Evolutionary conservation across 2,888 invertebrate genomes (phyloP).

Genomic region (Folsomia candida): DNA sequence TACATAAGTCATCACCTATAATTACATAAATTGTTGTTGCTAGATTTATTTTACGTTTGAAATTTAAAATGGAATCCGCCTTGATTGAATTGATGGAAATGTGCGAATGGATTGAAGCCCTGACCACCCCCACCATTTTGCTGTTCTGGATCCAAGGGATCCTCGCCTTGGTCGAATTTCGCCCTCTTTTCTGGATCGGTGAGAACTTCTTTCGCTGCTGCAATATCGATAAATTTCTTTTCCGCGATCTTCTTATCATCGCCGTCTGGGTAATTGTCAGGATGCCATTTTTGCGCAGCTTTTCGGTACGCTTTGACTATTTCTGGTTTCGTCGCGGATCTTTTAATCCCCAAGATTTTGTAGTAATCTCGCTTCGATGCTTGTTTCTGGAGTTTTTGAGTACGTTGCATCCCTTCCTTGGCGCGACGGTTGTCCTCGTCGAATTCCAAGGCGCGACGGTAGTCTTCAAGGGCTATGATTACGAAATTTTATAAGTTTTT

Average conservation of each 20-base stretch:
- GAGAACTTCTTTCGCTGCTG: constrained; percentile 94
- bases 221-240: constrained; percentile 97
- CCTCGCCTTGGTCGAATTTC: constrained; percentile 90
- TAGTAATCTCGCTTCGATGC: constrained; percentile 94
- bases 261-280: constrained; percentile 78
- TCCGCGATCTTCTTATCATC: constrained; percentile 92
- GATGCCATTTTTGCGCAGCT: constrained; percentile 98
- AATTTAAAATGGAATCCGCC: constrained; percentile 96
- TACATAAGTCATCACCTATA: too few relatives aligned
- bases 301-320: constrained; percentile 93
- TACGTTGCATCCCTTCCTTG: constrained; percentile 81
- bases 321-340: constrained; percentile 86
- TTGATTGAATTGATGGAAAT: constrained; percentile 72
- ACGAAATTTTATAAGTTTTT: not conserved
- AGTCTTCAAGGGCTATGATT: constrained; percentile 77
- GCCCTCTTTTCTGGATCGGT: constrained; percentile 77
- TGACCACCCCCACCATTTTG: constrained; percentile 58
- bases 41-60: constrained; percentile 58
- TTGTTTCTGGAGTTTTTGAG: constrained; percentile 88
- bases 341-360: constrained; percentile 88
- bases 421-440: constrained; percentile 77
- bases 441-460: constrained; percentile 77
- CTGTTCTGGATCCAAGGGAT: constrained; percentile 94
- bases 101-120: constrained; percentile 68
- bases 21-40: too few relatives aligned